These are phyloP conservation scores for Lepidocolaptes lacrymiger DNA, from an alignment of 2,797 vertebrate genomes.

Conservation along the genomic window DNA sequence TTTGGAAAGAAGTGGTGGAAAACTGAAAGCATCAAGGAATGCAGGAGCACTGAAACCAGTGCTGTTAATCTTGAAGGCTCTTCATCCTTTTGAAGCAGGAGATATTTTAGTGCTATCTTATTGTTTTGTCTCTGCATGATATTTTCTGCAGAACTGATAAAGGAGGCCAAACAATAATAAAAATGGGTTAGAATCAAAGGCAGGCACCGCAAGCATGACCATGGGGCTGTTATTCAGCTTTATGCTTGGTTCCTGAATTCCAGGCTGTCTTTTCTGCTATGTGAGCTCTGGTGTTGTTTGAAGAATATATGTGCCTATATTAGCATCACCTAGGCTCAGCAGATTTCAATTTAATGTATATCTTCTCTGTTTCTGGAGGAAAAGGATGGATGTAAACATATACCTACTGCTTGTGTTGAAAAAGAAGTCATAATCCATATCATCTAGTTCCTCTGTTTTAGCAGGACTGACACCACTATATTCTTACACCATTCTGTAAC, in stretches of 20 bases:
- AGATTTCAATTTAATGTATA: background rate
- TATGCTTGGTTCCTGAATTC: background rate
- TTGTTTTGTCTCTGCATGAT: background rate
- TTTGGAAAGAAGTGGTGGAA: background rate
- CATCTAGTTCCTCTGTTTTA: background rate
- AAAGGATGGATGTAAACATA: background rate
- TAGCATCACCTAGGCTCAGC: background rate
- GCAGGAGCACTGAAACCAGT: background rate
- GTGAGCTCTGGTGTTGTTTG: background rate
- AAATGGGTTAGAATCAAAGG: background rate
- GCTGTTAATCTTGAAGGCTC: background rate
- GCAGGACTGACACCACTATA: background rate
- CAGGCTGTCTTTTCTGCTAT: background rate
- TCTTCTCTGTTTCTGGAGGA: background rate
- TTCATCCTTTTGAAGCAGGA: background rate
- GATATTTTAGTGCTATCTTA: background rate
- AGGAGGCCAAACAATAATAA: background rate
- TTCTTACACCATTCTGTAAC: background rate
- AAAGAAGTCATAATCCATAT: background rate
- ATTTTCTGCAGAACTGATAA: background rate
- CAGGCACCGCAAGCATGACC: background rate
- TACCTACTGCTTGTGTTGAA: background rate
- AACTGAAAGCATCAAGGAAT: background rate
- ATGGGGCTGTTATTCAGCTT: background rate
- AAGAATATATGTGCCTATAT: background rate